phyloP scores from a whole-genome alignment of 1,140 invertebrate genomes.

The Sycobia sp. region DNA sequence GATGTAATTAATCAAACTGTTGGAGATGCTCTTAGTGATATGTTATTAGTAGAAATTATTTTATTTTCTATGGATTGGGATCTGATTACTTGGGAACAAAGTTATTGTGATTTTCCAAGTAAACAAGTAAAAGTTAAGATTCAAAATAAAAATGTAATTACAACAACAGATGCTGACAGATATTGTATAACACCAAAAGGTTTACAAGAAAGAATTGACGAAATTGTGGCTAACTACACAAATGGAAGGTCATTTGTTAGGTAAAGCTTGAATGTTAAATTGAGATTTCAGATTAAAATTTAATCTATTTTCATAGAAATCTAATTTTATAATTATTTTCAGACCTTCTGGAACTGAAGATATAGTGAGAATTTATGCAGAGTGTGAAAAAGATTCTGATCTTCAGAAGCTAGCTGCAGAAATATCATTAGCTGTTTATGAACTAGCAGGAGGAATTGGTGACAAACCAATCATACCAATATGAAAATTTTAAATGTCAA shows the following conservation, averaged over 20 bases:
- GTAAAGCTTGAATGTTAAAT: constrained; percentile 53
- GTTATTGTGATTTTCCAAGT: constrained; percentile 88
- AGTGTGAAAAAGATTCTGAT: constrained; percentile 79
- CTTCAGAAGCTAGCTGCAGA: constrained; percentile 76
- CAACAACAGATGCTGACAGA: constrained; percentile 86
- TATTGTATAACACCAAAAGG: constrained; percentile 77
- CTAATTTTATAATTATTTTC: constrained; percentile 28
- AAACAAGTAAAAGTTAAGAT: constrained; percentile 87
- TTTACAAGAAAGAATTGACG: constrained; percentile 83
- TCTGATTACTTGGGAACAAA: constrained; percentile 77
- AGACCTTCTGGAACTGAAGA: constrained; percentile 98
- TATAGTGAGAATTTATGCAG: constrained; percentile 93
- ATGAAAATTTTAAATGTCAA: no score
- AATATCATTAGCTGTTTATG: constrained; percentile 76
- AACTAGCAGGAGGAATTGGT: constrained; percentile 77
- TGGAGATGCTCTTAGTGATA: constrained; percentile 95
- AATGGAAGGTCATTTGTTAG: constrained; percentile 86
- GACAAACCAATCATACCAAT: constrained; percentile 41
- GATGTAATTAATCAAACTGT: constrained; percentile 94
- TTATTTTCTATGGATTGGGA: constrained; percentile 81
- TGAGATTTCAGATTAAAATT: not conserved
- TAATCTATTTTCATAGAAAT: constrained; percentile 1
- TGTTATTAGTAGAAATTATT: constrained; percentile 92
- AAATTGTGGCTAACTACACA: constrained; percentile 70
- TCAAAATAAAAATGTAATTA: constrained; percentile 81